Conservation (phyloP, 1,140 invertebrate genomes). For the Bombus breviceps region DNA sequence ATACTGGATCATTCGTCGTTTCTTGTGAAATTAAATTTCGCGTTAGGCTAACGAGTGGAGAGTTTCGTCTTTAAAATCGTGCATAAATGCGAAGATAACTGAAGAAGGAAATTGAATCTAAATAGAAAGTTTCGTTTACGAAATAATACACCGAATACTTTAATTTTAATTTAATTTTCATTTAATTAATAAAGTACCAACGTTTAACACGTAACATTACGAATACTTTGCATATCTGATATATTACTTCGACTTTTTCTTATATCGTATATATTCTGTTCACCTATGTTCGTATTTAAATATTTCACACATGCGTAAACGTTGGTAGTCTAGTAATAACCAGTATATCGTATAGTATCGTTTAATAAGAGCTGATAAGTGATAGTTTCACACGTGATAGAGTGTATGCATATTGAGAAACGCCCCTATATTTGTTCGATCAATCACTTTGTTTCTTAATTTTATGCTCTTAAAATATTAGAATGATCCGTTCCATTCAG, state of each 20-base stretch:
- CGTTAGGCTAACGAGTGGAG: background rate
- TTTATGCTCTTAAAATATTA: background rate
- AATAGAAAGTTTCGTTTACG: background rate
- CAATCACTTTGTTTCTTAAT: background rate
- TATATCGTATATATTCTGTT: too few relatives aligned
- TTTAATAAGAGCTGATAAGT: too few relatives aligned
- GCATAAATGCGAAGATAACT: too few relatives aligned
- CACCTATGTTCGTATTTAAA: too few relatives aligned
- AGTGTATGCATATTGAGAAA: background rate
- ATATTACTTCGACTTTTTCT: too few relatives aligned
- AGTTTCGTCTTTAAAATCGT: background rate
- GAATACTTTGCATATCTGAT: too few relatives aligned
- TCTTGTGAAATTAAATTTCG: background rate
- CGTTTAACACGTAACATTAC: too few relatives aligned
- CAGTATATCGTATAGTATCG: too few relatives aligned
- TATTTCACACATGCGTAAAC: too few relatives aligned
- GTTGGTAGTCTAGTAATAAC: too few relatives aligned
- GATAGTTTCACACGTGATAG: background rate
- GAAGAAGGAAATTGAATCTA: background rate
- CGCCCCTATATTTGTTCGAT: background rate
- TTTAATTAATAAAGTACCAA: too few relatives aligned
- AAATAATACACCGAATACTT: background rate
- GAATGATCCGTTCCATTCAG: background rate
- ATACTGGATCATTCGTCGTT: too few relatives aligned
- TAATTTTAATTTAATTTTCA: background rate